Evolutionary conservation across 2,797 vertebrate genomes (phyloP).

Genomic region (Sebastes glaucus): DNA sequence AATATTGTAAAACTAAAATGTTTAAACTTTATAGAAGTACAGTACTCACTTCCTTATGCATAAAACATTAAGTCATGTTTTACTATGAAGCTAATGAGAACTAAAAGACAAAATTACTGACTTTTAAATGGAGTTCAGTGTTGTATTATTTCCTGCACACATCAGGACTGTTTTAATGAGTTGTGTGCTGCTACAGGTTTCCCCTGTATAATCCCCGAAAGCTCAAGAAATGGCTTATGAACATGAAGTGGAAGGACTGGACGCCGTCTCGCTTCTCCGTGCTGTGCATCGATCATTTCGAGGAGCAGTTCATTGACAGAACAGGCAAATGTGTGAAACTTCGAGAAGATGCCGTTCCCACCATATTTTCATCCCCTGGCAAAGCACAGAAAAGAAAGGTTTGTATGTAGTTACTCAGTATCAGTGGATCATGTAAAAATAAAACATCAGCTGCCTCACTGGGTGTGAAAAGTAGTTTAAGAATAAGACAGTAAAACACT

Average conservation of each 20-base stretch:
- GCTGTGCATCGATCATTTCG: constrained; percentile 75
- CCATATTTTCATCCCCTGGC: constrained; percentile 61
- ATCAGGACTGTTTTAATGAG: background rate
- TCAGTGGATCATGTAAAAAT: background rate
- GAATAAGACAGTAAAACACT: background rate
- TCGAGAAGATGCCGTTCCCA: constrained; percentile 72
- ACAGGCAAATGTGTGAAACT: constrained; percentile 69
- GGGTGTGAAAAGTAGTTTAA: too few species aligned
- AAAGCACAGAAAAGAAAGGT: constrained; percentile 54
- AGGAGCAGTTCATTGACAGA: constrained; percentile 65
- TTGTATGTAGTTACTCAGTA: background rate
- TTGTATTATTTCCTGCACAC: background rate
- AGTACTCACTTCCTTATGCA: background rate
- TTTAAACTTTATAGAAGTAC: background rate
- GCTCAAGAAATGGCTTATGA: constrained; percentile 73
- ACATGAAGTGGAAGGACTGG: constrained; percentile 76
- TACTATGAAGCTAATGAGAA: background rate
- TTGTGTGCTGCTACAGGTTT: constrained; percentile 53
- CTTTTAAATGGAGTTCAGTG: background rate
- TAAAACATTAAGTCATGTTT: background rate
- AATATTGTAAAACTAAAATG: background rate
- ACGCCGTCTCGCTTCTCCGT: constrained; percentile 72
- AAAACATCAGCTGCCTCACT: background rate
- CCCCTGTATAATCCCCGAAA: constrained; percentile 69
- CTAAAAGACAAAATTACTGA: background rate